Percentiles rank a stretch among this genome's conserved stretches.
These are phyloP conservation scores for Pycnonotus jocosus DNA, from an alignment of 2,113 vertebrate species.

Conservation along the genomic window DNA sequence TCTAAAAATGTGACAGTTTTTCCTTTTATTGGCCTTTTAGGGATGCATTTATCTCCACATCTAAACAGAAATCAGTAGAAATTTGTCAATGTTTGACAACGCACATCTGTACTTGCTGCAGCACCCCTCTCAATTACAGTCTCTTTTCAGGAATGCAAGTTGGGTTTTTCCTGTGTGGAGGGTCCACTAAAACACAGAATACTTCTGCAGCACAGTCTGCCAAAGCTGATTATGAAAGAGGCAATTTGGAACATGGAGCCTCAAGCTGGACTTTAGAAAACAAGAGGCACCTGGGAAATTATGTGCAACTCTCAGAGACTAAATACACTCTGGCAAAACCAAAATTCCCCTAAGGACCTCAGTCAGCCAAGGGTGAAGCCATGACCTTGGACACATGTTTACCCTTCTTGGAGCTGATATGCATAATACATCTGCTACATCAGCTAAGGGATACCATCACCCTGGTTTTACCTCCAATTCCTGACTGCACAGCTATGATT, in stretches of 20 bases:
- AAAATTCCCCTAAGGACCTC: conserved; percentile 18
- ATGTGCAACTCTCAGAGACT: conserved; percentile 4
- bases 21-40: neutral
- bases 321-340: conserved; percentile 24
- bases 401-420: neutral
- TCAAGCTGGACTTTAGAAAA: conserved; percentile 29
- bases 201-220: neutral
- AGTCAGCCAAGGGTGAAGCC: conserved; percentile 51
- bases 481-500: neutral
- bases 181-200: neutral
- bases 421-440: neutral
- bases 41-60: neutral
- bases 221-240: conserved; percentile 36
- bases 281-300: conserved; percentile 43
- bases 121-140: neutral
- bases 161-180: neutral
- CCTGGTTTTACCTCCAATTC: neutral
- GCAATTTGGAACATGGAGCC: neutral
- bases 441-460: neutral
- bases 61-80: neutral
- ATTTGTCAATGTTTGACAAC: neutral
- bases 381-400: conserved; percentile 27
- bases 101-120: neutral
- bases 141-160: conserved; percentile 23
- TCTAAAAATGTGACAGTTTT: neutral